Base-by-base conservation (phyloP, 1,140 invertebrate species). In the Drosophila repleta region DNA sequence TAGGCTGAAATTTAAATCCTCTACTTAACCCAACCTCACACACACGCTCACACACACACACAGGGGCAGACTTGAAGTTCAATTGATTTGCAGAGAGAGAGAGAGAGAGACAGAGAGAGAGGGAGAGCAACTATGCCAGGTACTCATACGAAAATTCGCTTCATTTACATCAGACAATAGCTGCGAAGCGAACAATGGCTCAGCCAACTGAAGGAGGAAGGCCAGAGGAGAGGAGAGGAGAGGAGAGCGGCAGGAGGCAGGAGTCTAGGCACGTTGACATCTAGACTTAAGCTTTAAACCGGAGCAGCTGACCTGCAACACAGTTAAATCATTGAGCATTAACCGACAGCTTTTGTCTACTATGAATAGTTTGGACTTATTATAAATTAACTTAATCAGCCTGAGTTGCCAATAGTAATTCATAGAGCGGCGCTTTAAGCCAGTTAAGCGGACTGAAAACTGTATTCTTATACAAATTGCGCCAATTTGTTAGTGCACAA, bases 101-200 rank as follows among this genome's bases (percentile, higher is more conserved):
- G n/a, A n/a, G n/a, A n/a, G n/a, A n/a, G n/a, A n/a, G n/a, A n/a
- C n/a, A n/a, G n/a, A n/a, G n/a, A n/a, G n/a, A n/a, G n/a, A n/a
- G n/a, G n/a, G n/a, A n/a, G n/a, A 63, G 37, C 66, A 85, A 87
- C 81, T 87, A 85, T 85, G 81, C 82, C 71, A 62, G 74, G 70
- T 82, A 65, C 66, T 58, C 74, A 76, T 58, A 63, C 70, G 65
- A 29, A 82, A 81, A 84, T 87, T 75, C 78, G 74, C 81, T 85
- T 87, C 87, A 87, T 87, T 85, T 82, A 72, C 64, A 62, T 48
- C 52, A 87, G 82, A 85, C 81, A 85, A 85, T 85, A 67, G 78
- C 55, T 67, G 57, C 62, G 26, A 45, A 15, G 7, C 17, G 70
- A 87, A 85, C 81, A 85, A 85, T 87, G 66, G 74, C 41, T 8